Percentiles rank a stretch among this genome's conserved stretches.
Conservation (phyloP, 1,140 invertebrate genomes). For the Aphaenogaster floridana region DNA sequence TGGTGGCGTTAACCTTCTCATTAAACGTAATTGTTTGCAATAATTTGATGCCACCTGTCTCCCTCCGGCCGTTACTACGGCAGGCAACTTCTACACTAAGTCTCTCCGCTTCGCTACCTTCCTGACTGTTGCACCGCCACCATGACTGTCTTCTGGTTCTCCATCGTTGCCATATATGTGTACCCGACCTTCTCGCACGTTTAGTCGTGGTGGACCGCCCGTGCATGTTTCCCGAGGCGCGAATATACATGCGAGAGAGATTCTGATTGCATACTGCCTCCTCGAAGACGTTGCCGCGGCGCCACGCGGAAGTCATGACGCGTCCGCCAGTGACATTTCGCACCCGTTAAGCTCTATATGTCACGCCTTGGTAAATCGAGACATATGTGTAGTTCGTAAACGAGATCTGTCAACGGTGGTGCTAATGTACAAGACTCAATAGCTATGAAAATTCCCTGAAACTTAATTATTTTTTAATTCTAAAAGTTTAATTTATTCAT, state of each 20-base stretch:
- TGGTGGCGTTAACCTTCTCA: constrained; percentile 82
- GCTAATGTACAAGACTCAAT: background rate
- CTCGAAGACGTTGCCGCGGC: constrained; percentile 17
- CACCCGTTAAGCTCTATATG: background rate
- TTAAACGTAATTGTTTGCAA: constrained; percentile 85
- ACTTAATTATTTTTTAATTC: background rate
- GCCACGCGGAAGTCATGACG: constrained; percentile 36
- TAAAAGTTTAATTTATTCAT: background rate
- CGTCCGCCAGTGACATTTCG: background rate
- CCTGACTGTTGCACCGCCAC: constrained; percentile 69
- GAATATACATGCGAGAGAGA: constrained; percentile 59
- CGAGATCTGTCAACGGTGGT: background rate
- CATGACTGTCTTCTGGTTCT: constrained; percentile 60
- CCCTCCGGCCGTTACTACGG: constrained; percentile 67
- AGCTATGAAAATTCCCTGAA: background rate
- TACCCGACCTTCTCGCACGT: background rate
- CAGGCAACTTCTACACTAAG: constrained; percentile 67
- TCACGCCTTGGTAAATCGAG: background rate
- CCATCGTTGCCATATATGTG: constrained; percentile 25
- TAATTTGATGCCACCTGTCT: constrained; percentile 83
- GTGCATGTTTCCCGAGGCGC: background rate
- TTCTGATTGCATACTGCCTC: constrained; percentile 39
- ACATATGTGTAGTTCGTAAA: background rate
- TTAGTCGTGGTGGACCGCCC: constrained; percentile 5
- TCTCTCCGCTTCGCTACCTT: constrained; percentile 58